A percentile compares a stretch with the other conserved stretches of the same genome.
Evolutionary conservation across 2,888 invertebrate genomes (phyloP).

Genomic region (Empis livida): DNA sequence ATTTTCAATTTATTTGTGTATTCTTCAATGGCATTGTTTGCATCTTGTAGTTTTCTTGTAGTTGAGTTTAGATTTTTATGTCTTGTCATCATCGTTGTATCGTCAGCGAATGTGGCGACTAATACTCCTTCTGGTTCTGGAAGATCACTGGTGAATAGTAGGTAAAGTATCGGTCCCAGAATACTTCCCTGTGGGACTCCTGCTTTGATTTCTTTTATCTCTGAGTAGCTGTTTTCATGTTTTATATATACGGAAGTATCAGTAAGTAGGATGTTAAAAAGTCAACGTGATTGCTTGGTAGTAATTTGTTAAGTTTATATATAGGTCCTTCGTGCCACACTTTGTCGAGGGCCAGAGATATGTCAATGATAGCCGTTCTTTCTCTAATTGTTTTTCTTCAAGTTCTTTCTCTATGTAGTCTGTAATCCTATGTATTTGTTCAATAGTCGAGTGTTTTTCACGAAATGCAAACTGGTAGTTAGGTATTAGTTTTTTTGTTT

Average conservation of each 20-base stretch:
- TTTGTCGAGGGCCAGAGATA: constrained; percentile 8
- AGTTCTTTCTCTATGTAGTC: constrained; percentile 5
- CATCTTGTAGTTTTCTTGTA: too few species aligned
- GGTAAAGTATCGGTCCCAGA: background rate
- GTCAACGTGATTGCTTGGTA: background rate
- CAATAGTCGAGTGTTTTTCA: constrained; percentile 7
- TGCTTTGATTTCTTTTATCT: too few species aligned
- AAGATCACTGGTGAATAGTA: too few species aligned
- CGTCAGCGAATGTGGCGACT: too few species aligned
- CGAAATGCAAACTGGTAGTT: too few species aligned
- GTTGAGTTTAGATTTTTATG: too few species aligned
- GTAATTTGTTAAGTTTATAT: background rate
- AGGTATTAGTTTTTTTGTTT: background rate
- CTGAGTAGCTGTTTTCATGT: background rate
- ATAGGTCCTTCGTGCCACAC: constrained; percentile 6
- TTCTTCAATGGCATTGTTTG: too few species aligned
- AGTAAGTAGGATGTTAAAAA: background rate
- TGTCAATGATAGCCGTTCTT: constrained; percentile 5
- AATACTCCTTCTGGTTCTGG: too few species aligned
- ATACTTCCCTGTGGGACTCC: too few species aligned
- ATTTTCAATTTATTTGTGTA: too few species aligned
- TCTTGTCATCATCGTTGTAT: too few species aligned
- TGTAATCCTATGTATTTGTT: constrained; percentile 4
- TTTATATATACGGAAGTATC: background rate
- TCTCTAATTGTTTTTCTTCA: constrained; percentile 6